Conservation (phyloP, 2,888 invertebrate genomes). For the Ormyrus pomaceus region DNA sequence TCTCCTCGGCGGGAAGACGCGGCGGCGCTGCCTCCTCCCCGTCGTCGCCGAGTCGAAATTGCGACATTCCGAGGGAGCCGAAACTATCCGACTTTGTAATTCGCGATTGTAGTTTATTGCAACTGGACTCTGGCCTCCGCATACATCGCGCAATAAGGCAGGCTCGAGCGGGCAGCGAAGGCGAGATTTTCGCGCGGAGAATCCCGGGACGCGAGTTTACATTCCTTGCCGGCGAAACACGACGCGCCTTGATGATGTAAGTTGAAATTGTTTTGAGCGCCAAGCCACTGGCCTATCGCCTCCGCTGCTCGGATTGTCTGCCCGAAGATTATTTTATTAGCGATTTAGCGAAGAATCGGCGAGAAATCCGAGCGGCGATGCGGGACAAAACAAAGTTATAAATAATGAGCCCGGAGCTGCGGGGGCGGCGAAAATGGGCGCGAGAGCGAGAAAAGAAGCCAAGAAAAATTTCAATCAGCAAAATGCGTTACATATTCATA, state of each 20-base stretch:
- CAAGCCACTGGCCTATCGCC: not conserved
- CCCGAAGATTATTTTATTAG: slow-evolving; percentile 35
- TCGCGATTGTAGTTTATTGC: slow-evolving; percentile 76
- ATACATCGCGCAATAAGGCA: slow-evolving; percentile 32
- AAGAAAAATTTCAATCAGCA: slow-evolving; percentile 74
- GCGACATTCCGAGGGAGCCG: slow-evolving; percentile 74
- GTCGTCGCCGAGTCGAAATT: slow-evolving; percentile 67
- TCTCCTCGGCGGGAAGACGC: slow-evolving; percentile 61
- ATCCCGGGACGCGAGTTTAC: slow-evolving; percentile 40
- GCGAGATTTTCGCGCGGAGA: slow-evolving; percentile 51
- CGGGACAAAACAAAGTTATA: slow-evolving; percentile 53
- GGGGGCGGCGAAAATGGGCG: slow-evolving; percentile 8
- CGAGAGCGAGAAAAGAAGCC: slow-evolving; percentile 67
- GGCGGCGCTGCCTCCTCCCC: not conserved
- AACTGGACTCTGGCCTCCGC: slow-evolving; percentile 36
- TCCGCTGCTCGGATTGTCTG: slow-evolving; percentile 19
- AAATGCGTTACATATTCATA: slow-evolving; percentile 74
- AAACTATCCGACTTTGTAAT: slow-evolving; percentile 76
- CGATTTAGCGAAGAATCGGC: slow-evolving; percentile 27
- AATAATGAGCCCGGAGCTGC: slow-evolving; percentile 51
- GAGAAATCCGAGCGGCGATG: slow-evolving; percentile 41
- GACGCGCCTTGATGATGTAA: slow-evolving; percentile 49
- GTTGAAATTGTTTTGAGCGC: slow-evolving; percentile 49
- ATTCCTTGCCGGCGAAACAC: slow-evolving; percentile 50
- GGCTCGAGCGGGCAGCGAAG: slow-evolving; percentile 23